A percentile compares a stretch with the other conserved stretches of the same genome.
Evolutionary conservation across 23 tunicate genomes (phyloP).

Genomic region (Trididemnum nubilum): DNA sequence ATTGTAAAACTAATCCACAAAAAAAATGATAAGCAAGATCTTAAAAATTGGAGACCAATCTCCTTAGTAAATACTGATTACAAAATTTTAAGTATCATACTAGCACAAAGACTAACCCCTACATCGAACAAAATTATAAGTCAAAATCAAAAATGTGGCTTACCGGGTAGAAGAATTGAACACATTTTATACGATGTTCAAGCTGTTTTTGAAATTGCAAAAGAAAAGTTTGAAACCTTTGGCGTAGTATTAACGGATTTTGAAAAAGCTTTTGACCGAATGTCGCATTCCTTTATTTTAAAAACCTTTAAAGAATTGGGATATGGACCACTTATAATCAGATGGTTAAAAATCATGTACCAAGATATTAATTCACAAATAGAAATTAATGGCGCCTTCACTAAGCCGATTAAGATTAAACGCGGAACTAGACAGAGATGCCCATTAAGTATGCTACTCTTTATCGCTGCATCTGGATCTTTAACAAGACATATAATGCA

Average conservation of each 20-base stretch:
- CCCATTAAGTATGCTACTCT: constrained; percentile 51
- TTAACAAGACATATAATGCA: constrained; percentile 14
- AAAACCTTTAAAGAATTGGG: background rate
- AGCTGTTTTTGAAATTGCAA: background rate
- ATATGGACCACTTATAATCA: background rate
- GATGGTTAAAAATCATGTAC: background rate
- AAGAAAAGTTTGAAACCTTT: background rate
- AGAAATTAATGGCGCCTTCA: constrained; percentile 13
- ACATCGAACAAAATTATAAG: background rate
- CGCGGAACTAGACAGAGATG: constrained; percentile 50
- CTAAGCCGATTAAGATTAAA: background rate
- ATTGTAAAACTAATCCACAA: constrained; percentile 21
- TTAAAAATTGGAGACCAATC: constrained; percentile 54
- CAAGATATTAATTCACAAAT: background rate
- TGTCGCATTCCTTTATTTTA: constrained; percentile 14
- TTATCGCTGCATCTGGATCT: background rate
- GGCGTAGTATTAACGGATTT: constrained; percentile 5
- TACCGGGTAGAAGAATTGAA: background rate
- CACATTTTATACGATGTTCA: background rate
- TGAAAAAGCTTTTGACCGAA: constrained; percentile 23
- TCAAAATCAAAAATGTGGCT: constrained; percentile 3
- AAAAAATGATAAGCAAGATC: background rate
- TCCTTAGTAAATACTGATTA: constrained; percentile 36
- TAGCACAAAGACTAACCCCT: constrained; percentile 6
- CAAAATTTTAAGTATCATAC: constrained; percentile 17